Percentiles rank a stretch among this genome's conserved stretches.
Conservation (phyloP, 2,888 invertebrate genomes). For the Ischnura elegans region DNA sequence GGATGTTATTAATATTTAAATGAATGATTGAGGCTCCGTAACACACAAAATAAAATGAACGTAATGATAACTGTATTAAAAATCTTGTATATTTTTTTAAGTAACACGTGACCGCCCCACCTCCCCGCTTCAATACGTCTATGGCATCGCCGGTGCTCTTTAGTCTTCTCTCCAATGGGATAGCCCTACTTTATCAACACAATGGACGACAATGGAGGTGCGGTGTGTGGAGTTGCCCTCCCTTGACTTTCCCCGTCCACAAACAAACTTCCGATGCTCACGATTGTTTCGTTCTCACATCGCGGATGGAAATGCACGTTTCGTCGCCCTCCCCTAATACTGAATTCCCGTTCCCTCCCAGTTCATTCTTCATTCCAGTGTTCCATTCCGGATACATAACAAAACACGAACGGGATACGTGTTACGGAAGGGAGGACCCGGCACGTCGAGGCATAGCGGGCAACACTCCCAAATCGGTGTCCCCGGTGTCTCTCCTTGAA, state of each 20-base stretch:
- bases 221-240: too few relatives aligned
- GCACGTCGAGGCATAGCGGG: neutral
- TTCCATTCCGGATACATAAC: slow-evolving; percentile 1
- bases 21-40: too few relatives aligned
- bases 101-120: too few relatives aligned
- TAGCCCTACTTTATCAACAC: neutral
- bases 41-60: too few relatives aligned
- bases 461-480: neutral
- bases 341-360: neutral
- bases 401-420: neutral
- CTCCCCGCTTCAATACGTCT: too few relatives aligned
- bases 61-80: too few relatives aligned
- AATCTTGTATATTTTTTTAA: too few relatives aligned
- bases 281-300: neutral
- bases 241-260: neutral
- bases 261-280: neutral
- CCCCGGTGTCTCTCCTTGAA: neutral
- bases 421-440: neutral
- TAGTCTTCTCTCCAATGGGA: too few relatives aligned
- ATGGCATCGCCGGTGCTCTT: neutral
- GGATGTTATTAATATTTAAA: too few relatives aligned
- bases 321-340: neutral
- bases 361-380: neutral
- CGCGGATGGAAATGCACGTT: neutral
- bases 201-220: neutral